Conservation (phyloP, 2,113 vertebrate species). For the Octodon degus region DNA sequence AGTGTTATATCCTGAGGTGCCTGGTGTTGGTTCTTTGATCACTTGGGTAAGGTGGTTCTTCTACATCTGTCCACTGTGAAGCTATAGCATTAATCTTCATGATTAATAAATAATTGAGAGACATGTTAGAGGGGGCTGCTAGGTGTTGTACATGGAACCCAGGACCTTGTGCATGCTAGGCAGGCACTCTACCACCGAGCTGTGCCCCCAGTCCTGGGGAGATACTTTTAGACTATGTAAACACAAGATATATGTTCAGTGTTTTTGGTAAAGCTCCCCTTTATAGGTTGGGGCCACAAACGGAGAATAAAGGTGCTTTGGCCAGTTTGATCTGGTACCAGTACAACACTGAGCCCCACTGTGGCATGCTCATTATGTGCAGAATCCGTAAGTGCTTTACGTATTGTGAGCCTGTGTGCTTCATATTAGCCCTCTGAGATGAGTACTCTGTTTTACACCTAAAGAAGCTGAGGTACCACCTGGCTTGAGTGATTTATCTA, state of each 20-base stretch:
- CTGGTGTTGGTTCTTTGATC: neutral
- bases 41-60: neutral
- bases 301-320: neutral
- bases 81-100: neutral
- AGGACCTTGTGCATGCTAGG: neutral
- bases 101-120: conserved; percentile 1
- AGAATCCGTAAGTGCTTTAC: neutral
- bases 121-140: neutral
- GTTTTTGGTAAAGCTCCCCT: conserved; percentile 12
- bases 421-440: neutral
- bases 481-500: neutral
- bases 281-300: neutral
- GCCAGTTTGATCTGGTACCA: neutral
- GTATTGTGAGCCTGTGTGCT: neutral
- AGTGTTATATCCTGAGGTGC: neutral
- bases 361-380: neutral
- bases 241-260: conserved; percentile 7
- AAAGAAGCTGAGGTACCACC: neutral
- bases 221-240: neutral
- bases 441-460: neutral
- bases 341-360: neutral
- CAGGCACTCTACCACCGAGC: neutral
- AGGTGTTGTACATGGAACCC: neutral
- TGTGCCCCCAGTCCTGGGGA: neutral
- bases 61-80: neutral